Percentiles rank a stretch among this genome's conserved stretches.
Evolutionary conservation across 1,140 invertebrate species (phyloP).

Genomic region (Geopemphigus sp.): DNA sequence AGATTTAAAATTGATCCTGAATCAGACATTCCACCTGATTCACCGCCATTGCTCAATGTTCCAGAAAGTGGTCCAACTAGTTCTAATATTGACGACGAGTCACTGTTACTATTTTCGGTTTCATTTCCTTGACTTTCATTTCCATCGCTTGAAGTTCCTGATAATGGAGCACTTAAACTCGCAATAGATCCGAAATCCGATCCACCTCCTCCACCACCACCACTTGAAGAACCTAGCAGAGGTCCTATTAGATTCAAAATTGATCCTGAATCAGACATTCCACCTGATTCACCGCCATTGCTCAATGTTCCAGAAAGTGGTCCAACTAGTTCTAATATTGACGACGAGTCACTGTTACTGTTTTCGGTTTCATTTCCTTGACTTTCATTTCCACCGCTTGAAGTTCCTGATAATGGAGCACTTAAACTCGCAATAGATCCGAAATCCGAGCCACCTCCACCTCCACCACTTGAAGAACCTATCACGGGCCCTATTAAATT

Average conservation of each 20-base stretch:
- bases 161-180: neutral
- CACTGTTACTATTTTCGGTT: neutral
- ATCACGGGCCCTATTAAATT: conserved; percentile 50
- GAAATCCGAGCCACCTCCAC: conserved; percentile 47
- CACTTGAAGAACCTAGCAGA: conserved; percentile 31
- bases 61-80: no score
- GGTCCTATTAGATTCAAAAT: conserved; percentile 51
- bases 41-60: no score
- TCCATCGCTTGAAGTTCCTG: no score
- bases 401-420: conserved; percentile 51
- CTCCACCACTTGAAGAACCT: conserved; percentile 50
- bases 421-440: conserved; percentile 50
- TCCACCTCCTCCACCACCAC: neutral
- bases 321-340: conserved; percentile 51
- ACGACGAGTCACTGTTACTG: conserved; percentile 41
- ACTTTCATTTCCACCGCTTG: conserved; percentile 34
- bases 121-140: neutral
- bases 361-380: neutral
- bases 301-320: conserved; percentile 28
- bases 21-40: conserved; percentile 41
- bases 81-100: no score
- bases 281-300: neutral
- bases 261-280: conserved; percentile 50
- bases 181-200: neutral
- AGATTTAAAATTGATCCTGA: conserved; percentile 50